A percentile compares a stretch with the other conserved stretches of the same genome.
Conservation (phyloP, 2,113 vertebrate species). For the Planiliza haematocheilus region DNA sequence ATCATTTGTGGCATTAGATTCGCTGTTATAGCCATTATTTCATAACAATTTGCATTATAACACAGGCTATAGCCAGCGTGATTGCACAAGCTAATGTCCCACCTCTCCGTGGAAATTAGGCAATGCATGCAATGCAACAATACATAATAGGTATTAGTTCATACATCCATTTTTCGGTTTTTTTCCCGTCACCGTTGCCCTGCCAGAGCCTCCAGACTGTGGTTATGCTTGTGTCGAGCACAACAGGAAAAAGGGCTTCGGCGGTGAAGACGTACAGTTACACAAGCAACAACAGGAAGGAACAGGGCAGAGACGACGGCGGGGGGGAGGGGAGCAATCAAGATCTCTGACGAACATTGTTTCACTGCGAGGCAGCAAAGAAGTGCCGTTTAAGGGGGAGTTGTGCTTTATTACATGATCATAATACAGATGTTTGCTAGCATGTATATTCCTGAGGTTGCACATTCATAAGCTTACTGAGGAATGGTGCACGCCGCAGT, state of each 20-base stretch:
- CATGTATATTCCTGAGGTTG: not conserved
- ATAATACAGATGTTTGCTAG: conserved; percentile 10
- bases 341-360: conserved; percentile 37
- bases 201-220: conserved; percentile 24
- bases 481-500: not conserved
- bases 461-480: no score
- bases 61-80: not conserved
- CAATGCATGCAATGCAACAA: no score
- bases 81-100: no score
- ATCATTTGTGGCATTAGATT: not conserved
- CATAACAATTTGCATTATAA: not conserved
- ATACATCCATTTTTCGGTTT: not conserved
- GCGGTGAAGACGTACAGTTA: conserved; percentile 33
- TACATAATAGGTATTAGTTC: no score
- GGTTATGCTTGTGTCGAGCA: conserved; percentile 35
- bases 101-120: no score
- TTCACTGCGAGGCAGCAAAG: conserved; percentile 1
- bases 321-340: conserved; percentile 12
- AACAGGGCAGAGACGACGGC: not conserved
- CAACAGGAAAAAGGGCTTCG: conserved; percentile 57
- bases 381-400: not conserved
- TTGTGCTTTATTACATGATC: not conserved
- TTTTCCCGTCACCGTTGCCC: conserved; percentile 17
- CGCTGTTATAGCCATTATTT: not conserved
- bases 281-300: conserved; percentile 62